phyloP scores from a whole-genome alignment of 2,113 vertebrate genomes.

The Gambusia holbrooki region DNA sequence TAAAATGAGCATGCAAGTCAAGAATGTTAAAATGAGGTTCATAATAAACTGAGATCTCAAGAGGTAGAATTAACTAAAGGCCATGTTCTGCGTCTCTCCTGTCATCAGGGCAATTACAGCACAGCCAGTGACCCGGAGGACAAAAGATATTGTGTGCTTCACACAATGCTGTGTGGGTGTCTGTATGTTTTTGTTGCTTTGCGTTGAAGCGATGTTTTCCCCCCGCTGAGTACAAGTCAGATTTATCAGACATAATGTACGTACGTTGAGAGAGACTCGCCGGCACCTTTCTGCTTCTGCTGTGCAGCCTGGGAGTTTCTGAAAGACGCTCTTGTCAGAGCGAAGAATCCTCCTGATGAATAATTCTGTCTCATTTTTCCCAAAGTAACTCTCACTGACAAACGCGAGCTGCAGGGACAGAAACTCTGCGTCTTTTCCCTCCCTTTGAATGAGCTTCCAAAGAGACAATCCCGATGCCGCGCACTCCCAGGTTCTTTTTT shows the following conservation, averaged over 20 bases:
- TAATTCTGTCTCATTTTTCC: slow-evolving; percentile 52
- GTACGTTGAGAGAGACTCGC: slow-evolving; percentile 13
- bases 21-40: slow-evolving; percentile 53
- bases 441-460: not conserved
- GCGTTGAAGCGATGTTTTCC: slow-evolving; percentile 40
- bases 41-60: slow-evolving; percentile 39
- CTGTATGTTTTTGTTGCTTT: slow-evolving; percentile 21
- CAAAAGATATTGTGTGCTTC: slow-evolving; percentile 21
- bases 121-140: slow-evolving; percentile 33
- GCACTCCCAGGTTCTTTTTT: not conserved
- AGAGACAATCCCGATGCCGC: slow-evolving; percentile 11
- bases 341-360: slow-evolving; percentile 37
- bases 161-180: slow-evolving; percentile 25
- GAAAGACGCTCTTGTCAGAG: slow-evolving; percentile 7
- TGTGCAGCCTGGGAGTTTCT: slow-evolving; percentile 25
- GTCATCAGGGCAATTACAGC: slow-evolving; percentile 44
- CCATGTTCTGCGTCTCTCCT: slow-evolving; percentile 22
- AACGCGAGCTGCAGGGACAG: not conserved
- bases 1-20: slow-evolving; percentile 21
- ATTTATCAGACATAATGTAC: slow-evolving; percentile 23
- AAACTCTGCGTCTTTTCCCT: not conserved
- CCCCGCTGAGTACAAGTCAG: slow-evolving; percentile 34
- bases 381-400: slow-evolving; percentile 30
- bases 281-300: slow-evolving; percentile 19
- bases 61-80: slow-evolving; percentile 22